Base-by-base conservation (phyloP, 2,888 invertebrate genomes). In the Stenichneumon culpator region DNA sequence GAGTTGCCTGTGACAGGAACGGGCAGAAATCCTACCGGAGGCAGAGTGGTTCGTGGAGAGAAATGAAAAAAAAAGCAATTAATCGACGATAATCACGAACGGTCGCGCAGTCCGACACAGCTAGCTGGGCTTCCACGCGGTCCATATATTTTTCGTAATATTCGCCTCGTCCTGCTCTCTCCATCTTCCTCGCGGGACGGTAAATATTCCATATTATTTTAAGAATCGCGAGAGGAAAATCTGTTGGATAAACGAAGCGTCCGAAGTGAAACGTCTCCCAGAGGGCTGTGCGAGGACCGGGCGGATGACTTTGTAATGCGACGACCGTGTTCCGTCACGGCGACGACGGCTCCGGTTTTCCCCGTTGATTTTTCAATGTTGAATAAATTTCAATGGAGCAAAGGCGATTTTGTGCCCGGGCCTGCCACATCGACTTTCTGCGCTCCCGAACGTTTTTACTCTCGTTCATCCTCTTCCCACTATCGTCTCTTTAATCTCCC, bases 181-280 rank as follows among this genome's bases (percentile, higher is more conserved):
- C 44, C 44, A 16, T 44, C 16, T 44, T 44, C 16, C 32, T 52
- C 44, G 22, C 14, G 52, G 52, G n/a, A 50, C 68, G 7, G 68
- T 78, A 69, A 81, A 74, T 74, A 65, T 74, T 79, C 54, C 57
- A 74, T 82, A 79, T 79, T 82, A 67, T 82, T 79, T 67, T 44
- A 77, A 77, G 44, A 74, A 57, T 50, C 25, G 14, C 54, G 32
- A 47, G 67, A 67, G 32, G 39, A 69, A 83, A 81, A 57, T 74
- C 73, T 69, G n/a, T 70, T 39, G 52, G 19, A 65, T 81, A 83
- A 83, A 83, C 52, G 39, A 6, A 16, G 60, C 1, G 3, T 28
- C 60, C 36, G 39, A 78, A 79, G 73, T 70, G 52, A 81, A 83
- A 83, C 36, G 60, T 83, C 22, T 73, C 70, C 36, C 44, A 28